Evolutionary conservation across 2,797 vertebrate species (phyloP).

Genomic region (Threskiornis aethiopicus): DNA sequence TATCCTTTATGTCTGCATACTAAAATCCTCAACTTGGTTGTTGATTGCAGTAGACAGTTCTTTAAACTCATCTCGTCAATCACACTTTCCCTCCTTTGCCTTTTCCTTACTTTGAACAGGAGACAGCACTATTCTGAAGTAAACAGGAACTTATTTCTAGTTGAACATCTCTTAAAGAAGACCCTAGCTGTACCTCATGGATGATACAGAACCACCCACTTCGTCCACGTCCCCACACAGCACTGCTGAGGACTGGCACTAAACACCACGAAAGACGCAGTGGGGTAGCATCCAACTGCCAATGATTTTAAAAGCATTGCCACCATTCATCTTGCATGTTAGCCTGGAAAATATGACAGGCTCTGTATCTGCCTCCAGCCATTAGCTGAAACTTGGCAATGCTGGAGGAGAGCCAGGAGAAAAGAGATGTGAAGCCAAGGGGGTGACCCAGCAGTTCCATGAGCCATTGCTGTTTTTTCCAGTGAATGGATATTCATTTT

Average conservation of each 20-base stretch:
- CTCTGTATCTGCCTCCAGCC: background rate
- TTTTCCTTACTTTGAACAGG: background rate
- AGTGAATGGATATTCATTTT: conserved; percentile 5
- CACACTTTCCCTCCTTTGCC: background rate
- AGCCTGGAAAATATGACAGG: conserved; percentile 5
- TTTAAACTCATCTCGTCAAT: conserved; percentile 33
- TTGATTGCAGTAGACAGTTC: conserved; percentile 11
- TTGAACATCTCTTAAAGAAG: background rate
- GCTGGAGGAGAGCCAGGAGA: background rate
- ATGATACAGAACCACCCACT: background rate
- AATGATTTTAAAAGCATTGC: conserved; percentile 1
- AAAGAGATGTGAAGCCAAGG: background rate
- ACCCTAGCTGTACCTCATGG: background rate
- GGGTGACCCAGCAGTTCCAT: conserved; percentile 22
- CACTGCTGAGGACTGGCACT: background rate
- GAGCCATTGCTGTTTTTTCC: conserved; percentile 14
- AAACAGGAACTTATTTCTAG: background rate
- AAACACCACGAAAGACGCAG: background rate
- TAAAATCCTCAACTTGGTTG: conserved; percentile 20
- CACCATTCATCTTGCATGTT: background rate
- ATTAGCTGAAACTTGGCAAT: conserved; percentile 10
- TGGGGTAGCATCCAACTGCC: background rate
- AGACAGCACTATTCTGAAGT: background rate
- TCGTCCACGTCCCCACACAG: background rate
- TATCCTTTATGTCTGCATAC: background rate